These are phyloP conservation scores for Tenualosa ilisha DNA, from an alignment of 2,797 vertebrate species.

Conservation along the genomic window DNA sequence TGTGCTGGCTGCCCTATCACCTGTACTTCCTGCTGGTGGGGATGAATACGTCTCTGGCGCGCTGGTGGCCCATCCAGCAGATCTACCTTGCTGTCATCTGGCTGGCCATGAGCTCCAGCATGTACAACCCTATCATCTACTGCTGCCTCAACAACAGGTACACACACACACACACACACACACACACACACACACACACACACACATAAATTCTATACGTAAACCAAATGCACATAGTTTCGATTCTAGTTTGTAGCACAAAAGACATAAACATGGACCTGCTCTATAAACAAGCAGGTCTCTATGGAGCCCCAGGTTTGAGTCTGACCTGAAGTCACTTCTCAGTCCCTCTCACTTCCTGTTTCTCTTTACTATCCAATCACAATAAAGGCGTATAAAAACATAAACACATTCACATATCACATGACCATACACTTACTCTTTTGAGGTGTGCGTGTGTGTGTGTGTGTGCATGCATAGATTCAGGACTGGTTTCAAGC, in stretches of 20 bases:
- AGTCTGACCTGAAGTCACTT: too few relatives aligned
- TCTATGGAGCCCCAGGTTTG: too few relatives aligned
- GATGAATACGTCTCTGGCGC: constrained; percentile 50
- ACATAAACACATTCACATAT: not conserved
- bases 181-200: constrained; percentile 23
- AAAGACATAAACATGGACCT: too few relatives aligned
- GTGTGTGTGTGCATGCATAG: constrained; percentile 40
- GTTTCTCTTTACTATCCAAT: too few relatives aligned
- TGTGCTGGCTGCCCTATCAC: constrained; percentile 82
- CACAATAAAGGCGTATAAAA: not conserved
- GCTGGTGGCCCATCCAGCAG: constrained; percentile 83
- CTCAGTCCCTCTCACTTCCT: too few relatives aligned
- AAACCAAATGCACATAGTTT: not conserved
- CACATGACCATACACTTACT: not conserved
- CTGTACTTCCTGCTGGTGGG: constrained; percentile 75
- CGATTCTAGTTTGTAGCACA: too few relatives aligned
- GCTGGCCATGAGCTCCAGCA: constrained; percentile 87
- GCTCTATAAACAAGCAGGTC: too few relatives aligned
- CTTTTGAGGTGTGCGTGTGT: not conserved
- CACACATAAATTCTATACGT: not conserved
- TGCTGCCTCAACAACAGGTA: constrained; percentile 87
- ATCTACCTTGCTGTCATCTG: constrained; percentile 84
- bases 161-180: constrained; percentile 17
- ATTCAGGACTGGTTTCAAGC: constrained; percentile 82
- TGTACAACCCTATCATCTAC: constrained; percentile 89